Evolutionary conservation across 2,888 invertebrate genomes (phyloP).

Genomic region (Perizoma flavofasciatum): DNA sequence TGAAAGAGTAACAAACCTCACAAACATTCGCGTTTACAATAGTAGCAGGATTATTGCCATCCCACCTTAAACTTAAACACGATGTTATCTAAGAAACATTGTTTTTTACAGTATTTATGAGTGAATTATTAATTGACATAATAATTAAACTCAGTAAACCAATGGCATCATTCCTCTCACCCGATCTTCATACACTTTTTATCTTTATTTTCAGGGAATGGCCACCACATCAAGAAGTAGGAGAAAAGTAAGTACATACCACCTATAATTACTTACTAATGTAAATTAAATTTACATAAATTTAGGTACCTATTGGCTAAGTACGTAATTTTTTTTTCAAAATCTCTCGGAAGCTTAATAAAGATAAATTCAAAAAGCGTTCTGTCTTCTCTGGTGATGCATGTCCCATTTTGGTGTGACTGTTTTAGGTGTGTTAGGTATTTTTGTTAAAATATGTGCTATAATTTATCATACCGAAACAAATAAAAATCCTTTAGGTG

Average conservation of each 20-base stretch:
- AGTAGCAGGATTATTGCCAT: no score
- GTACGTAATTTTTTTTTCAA: neutral
- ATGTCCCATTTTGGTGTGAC: neutral
- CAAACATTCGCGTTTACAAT: no score
- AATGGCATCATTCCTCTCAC: neutral
- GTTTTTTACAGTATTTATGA: no score
- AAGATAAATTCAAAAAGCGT: slow-evolving; percentile 18
- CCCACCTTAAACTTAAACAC: no score
- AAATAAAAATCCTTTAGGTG: no score
- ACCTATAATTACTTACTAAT: neutral
- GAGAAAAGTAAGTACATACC: slow-evolving; percentile 56
- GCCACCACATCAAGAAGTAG: slow-evolving; percentile 70
- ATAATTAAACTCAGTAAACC: no score
- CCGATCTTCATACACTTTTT: slow-evolving; percentile 24
- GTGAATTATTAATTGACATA: no score
- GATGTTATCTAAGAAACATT: no score
- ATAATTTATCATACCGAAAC: neutral
- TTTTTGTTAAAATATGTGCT: slow-evolving; percentile 7
- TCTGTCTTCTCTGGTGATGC: slow-evolving; percentile 15
- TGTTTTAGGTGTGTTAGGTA: neutral
- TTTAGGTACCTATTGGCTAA: neutral
- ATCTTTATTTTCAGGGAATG: slow-evolving; percentile 71
- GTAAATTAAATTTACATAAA: no score
- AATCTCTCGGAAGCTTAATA: no score
- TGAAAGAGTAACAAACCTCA: no score